Evolutionary conservation across 2,888 invertebrate species (phyloP).

Genomic region (Glyphotaelius pellucidus): DNA sequence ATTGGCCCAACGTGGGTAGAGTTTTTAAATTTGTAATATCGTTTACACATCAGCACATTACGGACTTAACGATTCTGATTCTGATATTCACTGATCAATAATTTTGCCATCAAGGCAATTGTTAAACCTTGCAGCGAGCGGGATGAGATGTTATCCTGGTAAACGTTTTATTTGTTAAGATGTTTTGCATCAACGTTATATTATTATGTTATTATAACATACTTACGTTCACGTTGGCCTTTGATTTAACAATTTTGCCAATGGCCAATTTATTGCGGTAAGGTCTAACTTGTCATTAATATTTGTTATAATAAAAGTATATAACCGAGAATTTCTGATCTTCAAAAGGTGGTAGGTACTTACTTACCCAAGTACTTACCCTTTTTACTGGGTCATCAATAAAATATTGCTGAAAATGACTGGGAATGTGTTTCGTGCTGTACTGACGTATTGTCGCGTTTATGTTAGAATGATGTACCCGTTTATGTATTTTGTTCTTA

Average conservation of each 20-base stretch:
- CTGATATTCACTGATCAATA: neutral
- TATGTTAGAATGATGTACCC: too few species aligned
- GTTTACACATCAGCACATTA: neutral
- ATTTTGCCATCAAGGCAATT: neutral
- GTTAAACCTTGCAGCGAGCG: neutral
- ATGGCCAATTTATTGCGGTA: neutral
- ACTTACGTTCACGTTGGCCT: neutral
- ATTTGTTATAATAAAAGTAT: neutral
- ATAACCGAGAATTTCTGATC: too few species aligned
- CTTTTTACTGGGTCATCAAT: too few species aligned
- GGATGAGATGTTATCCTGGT: neutral
- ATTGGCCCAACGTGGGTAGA: neutral
- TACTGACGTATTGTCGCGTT: too few species aligned
- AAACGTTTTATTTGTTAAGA: neutral
- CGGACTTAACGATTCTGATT: neutral
- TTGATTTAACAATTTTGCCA: neutral
- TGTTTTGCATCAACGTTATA: neutral
- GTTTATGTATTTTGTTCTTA: too few species aligned
- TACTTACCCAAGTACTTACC: too few species aligned
- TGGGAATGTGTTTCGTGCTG: too few species aligned
- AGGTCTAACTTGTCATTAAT: neutral
- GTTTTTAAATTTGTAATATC: neutral
- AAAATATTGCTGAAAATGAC: too few species aligned
- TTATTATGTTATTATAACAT: neutral
- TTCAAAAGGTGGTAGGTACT: too few species aligned